A percentile compares a stretch with the other conserved stretches of the same genome.
phyloP scores from a whole-genome alignment of 2,113 vertebrate genomes.

The Neolamprologus caudopunctatus region DNA sequence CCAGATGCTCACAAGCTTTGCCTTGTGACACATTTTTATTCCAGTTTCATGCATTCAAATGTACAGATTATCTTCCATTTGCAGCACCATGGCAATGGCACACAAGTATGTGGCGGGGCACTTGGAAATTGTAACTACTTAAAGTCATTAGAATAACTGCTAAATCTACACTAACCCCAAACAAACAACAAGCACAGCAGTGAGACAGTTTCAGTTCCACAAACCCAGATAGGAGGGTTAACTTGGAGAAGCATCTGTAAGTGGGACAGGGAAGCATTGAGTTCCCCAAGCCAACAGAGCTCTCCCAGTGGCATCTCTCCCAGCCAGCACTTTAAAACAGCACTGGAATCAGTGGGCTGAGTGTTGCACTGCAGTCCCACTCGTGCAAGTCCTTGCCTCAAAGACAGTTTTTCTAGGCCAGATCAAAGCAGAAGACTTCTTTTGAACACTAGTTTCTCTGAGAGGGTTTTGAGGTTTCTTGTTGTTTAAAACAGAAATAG shows the following conservation, averaged over 20 bases:
- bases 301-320: conserved; percentile 11
- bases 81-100: conserved; percentile 27
- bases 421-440: conserved; percentile 39
- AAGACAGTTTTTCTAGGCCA: conserved; percentile 31
- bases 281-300: conserved; percentile 15
- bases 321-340: conserved; percentile 27
- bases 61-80: conserved; percentile 25
- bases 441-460: conserved; percentile 30
- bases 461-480: conserved; percentile 29
- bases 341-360: conserved; percentile 12
- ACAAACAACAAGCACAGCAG: conserved; percentile 12
- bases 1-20: conserved; percentile 13
- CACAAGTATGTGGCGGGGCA: conserved; percentile 2
- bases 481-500: conserved; percentile 17
- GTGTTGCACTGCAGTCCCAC: conserved; percentile 15
- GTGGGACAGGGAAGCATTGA: conserved; percentile 37
- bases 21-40: conserved; percentile 9
- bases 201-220: conserved; percentile 33
- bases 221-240: neutral
- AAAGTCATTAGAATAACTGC: conserved; percentile 26
- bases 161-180: conserved; percentile 8
- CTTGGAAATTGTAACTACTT: conserved; percentile 45
- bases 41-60: conserved; percentile 17
- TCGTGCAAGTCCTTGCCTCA: conserved; percentile 27
- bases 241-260: conserved; percentile 21